Percentiles rank a stretch among this genome's conserved stretches.
These are phyloP conservation scores for Leptocoma aspasia DNA, from an alignment of 2,113 vertebrate genomes.

Conservation along the genomic window DNA sequence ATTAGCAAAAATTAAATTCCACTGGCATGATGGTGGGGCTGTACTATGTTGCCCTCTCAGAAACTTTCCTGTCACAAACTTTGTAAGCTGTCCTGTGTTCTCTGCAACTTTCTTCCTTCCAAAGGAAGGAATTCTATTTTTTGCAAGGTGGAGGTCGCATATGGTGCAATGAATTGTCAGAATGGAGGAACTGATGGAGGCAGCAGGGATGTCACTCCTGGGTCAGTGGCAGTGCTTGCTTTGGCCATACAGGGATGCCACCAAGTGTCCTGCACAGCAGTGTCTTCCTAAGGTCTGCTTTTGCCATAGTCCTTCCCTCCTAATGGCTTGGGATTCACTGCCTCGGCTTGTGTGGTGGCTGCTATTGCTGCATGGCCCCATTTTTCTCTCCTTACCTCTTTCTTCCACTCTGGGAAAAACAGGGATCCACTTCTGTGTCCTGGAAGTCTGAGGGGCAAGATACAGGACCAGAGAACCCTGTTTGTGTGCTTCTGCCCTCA, in stretches of 20 bases:
- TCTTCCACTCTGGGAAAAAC: not conserved
- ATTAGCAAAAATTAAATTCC: not conserved
- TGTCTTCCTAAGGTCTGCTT: not conserved
- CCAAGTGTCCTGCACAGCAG: accelerated
- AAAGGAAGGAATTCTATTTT: not conserved
- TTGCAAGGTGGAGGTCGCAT: accelerated
- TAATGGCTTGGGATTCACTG: not conserved
- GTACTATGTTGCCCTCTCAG: not conserved
- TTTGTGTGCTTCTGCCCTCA: accelerated
- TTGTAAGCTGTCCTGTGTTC: not conserved
- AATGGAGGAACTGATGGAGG: not conserved
- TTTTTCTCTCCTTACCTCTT: not conserved
- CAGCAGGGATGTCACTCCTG: not conserved
- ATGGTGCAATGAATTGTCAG: not conserved
- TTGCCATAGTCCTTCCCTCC: not conserved
- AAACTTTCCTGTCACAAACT: not conserved
- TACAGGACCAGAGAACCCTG: not conserved
- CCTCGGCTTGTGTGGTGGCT: accelerated
- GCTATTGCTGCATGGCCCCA: not conserved
- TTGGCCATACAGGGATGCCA: not conserved
- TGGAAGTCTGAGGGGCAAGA: not conserved
- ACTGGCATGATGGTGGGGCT: not conserved
- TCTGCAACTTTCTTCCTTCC: not conserved
- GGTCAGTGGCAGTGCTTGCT: not conserved
- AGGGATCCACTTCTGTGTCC: accelerated